Evolutionary conservation across 2,797 vertebrate genomes (phyloP), one percentile per base, ranked within the genome.

Genomic region (Micromesistius poutassou): DNA sequence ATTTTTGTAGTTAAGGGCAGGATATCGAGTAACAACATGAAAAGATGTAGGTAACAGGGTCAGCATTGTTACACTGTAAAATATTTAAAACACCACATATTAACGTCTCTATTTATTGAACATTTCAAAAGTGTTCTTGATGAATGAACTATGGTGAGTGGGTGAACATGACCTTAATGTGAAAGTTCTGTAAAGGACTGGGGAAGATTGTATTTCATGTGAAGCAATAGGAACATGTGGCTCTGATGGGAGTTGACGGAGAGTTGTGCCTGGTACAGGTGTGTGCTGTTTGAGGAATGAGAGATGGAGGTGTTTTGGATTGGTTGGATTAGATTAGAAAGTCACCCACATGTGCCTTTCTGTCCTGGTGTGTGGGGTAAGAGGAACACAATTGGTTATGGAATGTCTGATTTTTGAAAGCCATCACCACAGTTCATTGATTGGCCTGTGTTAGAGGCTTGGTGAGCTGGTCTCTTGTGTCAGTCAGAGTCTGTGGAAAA

Each of bases 321-420:
- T 12, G 80, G 74, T 76, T 36, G 86, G 68, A 33, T 71, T 33
- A 80, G 82, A 84, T 85, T 79, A 73, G 87, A 86, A 77, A 75
- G 84, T 92, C 86, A 85, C 84, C 90, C 90, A 89, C 91, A 87
- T 88, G 93, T 94, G 93, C 93, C 92, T 94, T 93, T 90, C 83
- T 88, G 88, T 90, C 85, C 84, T 79, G 87, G 55, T 68, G 25
- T 25, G 25, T 68, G 62, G n/a, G 25, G 62, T 68, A 30, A 68
- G 62, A 68, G 10, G 25, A 28, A 12, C 62, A 68, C 62, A 28
- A 28, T 68, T 68, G 62, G 62, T 28, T 28, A 28, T 28, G 62
- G 62, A 68, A 28, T 28, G 31, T 46, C 13, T 5, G 30, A 19
- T 76, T 38, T 46, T 3, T 28, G 19, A 62, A 5, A n/a, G 22